Conservation (phyloP, 2,113 vertebrate genomes). For the Vanacampus margaritifer region DNA sequence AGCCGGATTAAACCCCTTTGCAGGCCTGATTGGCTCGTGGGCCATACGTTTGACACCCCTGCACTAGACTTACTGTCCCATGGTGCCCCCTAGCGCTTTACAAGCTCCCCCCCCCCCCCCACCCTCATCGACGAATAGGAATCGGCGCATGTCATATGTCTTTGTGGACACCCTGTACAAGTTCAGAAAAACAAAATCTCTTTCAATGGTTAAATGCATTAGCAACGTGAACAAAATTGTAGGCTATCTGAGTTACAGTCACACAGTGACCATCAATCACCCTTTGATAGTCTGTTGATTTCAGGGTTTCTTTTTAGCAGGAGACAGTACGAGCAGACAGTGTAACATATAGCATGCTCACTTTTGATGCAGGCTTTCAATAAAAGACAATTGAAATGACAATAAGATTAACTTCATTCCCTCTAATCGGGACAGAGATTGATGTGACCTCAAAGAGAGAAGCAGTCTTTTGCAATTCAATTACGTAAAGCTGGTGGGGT, state of each 20-base stretch:
- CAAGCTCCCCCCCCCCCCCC: no score
- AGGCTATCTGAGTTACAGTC: constrained; percentile 1
- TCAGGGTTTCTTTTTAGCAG: constrained; percentile 21
- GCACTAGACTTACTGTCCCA: no score
- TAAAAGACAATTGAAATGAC: constrained; percentile 67
- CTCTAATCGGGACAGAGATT: constrained; percentile 55
- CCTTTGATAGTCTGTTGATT: constrained; percentile 30
- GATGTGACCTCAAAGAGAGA: constrained; percentile 53
- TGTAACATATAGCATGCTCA: constrained; percentile 31
- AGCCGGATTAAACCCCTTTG: no score
- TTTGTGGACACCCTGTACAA: neutral
- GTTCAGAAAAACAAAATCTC: neutral
- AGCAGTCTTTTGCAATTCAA: constrained; percentile 63
- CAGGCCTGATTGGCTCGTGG: no score
- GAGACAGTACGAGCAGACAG: constrained; percentile 28
- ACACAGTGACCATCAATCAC: constrained; percentile 10
- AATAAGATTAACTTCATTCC: constrained; percentile 64
- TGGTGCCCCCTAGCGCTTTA: no score
- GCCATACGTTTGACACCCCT: no score
- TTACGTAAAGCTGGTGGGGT: constrained; percentile 63
- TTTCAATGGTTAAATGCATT: neutral
- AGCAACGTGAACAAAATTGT: neutral
- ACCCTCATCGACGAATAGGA: no score
- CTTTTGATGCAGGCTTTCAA: constrained; percentile 51
- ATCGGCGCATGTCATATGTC: no score